phyloP scores from a whole-genome alignment of 2,888 invertebrate species.

The Acanthosepion pharaonis region DNA sequence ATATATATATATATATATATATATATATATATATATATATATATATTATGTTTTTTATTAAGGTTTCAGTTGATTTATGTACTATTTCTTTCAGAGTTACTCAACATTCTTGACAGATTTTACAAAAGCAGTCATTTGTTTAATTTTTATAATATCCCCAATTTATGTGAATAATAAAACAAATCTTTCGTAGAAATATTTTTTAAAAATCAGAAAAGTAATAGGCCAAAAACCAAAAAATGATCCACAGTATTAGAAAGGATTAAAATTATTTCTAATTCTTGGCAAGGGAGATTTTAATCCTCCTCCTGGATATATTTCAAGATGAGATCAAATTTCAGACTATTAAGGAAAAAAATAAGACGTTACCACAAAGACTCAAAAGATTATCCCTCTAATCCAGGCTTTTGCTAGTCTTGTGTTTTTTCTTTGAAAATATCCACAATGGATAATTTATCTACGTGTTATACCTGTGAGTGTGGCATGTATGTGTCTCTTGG shows the following conservation, averaged over 20 bases:
- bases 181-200: neutral
- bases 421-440: neutral
- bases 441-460: neutral
- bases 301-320: constrained; percentile 11
- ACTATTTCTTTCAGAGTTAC: neutral
- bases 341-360: neutral
- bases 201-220: neutral
- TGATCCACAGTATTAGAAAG: neutral
- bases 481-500: neutral
- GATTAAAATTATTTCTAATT: constrained; percentile 33
- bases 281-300: neutral
- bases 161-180: neutral
- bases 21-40: no score
- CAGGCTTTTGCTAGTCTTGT: neutral
- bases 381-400: neutral
- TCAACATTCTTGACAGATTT: neutral
- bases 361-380: neutral
- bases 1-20: no score
- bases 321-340: constrained; percentile 21
- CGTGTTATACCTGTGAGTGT: neutral
- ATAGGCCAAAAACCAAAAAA: neutral
- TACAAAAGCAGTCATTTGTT: neutral
- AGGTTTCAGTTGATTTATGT: neutral
- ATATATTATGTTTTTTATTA: neutral
- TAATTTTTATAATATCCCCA: neutral